Evolutionary conservation across 2,797 vertebrate species (phyloP).

Genomic region (Mastacembelus armatus): DNA sequence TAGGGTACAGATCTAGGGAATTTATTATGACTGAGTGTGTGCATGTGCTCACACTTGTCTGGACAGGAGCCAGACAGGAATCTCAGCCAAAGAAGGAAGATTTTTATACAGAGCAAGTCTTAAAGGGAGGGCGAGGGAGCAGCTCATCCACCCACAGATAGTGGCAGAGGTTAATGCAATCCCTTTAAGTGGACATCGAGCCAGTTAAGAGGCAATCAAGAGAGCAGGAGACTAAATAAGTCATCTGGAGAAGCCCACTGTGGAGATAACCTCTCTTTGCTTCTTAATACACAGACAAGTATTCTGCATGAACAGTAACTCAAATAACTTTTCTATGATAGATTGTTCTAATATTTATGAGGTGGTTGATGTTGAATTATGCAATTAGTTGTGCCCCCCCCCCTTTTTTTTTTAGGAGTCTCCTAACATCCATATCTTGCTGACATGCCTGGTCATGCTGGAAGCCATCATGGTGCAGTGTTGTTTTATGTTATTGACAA

Average conservation of each 20-base stretch:
- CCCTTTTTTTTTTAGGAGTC: conserved; percentile 5
- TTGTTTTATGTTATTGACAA: neutral
- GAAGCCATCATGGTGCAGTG: neutral
- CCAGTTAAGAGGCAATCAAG: conserved; percentile 64
- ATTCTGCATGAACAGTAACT: neutral
- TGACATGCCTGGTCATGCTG: conserved; percentile 12
- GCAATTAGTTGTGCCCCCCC: neutral
- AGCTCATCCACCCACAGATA: conserved; percentile 63
- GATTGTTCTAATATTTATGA: conserved; percentile 17
- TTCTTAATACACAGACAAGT: conserved; percentile 22
- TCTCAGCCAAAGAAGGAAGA: conserved; percentile 74
- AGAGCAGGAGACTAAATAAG: conserved; percentile 48
- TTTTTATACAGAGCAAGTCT: conserved; percentile 69
- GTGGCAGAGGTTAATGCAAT: conserved; percentile 76
- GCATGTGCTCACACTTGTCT: no score
- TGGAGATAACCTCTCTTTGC: conserved; percentile 22
- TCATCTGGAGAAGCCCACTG: conserved; percentile 27
- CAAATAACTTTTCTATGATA: conserved; percentile 2
- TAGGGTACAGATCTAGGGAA: no score
- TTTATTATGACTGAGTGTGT: no score
- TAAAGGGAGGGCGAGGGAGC: conserved; percentile 61
- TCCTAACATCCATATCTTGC: neutral
- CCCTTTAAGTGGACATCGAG: conserved; percentile 74
- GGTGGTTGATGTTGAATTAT: conserved; percentile 1
- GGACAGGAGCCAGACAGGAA: conserved; percentile 69